phyloP scores from a whole-genome alignment of 2,113 vertebrate species.

The Atrichornis clamosus region DNA sequence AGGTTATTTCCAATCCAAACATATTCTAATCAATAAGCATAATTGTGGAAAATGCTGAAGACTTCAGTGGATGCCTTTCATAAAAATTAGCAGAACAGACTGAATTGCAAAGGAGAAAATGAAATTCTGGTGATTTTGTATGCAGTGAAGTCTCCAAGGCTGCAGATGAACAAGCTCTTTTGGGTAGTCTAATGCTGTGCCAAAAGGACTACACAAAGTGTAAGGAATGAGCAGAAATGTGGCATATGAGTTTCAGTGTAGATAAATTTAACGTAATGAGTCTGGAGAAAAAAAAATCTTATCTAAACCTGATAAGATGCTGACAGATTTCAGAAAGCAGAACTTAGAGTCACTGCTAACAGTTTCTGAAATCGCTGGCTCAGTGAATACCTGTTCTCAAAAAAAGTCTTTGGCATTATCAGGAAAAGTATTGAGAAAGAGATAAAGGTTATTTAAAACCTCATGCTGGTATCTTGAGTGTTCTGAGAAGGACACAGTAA shows the following conservation, averaged over 20 bases:
- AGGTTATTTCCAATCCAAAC: neutral
- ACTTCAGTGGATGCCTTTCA: neutral
- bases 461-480: fast-evolving
- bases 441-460: neutral
- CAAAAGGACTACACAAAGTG: neutral
- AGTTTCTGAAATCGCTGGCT: neutral
- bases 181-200: neutral
- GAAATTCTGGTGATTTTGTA: neutral
- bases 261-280: neutral
- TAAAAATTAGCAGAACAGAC: neutral
- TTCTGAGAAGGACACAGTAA: neutral
- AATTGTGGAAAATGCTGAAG: neutral
- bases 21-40: neutral
- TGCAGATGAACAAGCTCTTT: conserved; percentile 19
- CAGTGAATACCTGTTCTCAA: neutral
- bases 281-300: neutral
- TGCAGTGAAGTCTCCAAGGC: neutral
- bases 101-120: neutral
- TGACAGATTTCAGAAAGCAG: conserved; percentile 16
- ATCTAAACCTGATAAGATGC: neutral
- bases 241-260: neutral
- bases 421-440: neutral
- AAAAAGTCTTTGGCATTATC: neutral
- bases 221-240: neutral
- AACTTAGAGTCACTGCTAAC: neutral